Evolutionary conservation across 2,888 invertebrate genomes (phyloP).

Genomic region (Alsophila aescularia): DNA sequence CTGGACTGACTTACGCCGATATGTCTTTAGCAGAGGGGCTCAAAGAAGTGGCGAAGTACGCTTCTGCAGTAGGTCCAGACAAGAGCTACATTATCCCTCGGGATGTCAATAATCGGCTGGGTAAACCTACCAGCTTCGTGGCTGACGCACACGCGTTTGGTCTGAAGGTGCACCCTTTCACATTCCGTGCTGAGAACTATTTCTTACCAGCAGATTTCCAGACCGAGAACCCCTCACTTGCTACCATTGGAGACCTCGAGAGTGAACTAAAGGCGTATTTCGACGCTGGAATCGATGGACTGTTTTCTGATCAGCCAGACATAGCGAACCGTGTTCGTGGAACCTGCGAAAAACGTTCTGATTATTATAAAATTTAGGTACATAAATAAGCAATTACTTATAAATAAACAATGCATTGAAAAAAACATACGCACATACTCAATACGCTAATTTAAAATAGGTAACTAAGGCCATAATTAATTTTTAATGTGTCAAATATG

Average conservation of each 20-base stretch:
- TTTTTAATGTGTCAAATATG: too few species aligned
- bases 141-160: constrained; percentile 65
- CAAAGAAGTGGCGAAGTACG: constrained; percentile 66
- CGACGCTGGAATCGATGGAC: constrained; percentile 70
- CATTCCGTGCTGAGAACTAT: constrained; percentile 72
- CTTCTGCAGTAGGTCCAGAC: constrained; percentile 72
- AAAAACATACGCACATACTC: too few species aligned
- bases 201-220: constrained; percentile 68
- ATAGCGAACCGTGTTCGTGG: constrained; percentile 52
- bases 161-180: constrained; percentile 73
- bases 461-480: too few species aligned
- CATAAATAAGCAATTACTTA: too few species aligned
- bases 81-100: constrained; percentile 73
- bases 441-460: too few species aligned
- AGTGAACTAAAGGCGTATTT: constrained; percentile 67
- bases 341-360: constrained; percentile 10
- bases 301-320: constrained; percentile 77
- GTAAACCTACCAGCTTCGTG: constrained; percentile 63
- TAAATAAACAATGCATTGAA: too few species aligned
- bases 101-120: constrained; percentile 56
- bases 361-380: neutral
- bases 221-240: constrained; percentile 43
- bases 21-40: constrained; percentile 72
- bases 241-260: constrained; percentile 57
- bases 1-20: constrained; percentile 61